Evolutionary conservation across 2,797 vertebrate genomes (phyloP).

Genomic region (Tympanoctomys barrerae): DNA sequence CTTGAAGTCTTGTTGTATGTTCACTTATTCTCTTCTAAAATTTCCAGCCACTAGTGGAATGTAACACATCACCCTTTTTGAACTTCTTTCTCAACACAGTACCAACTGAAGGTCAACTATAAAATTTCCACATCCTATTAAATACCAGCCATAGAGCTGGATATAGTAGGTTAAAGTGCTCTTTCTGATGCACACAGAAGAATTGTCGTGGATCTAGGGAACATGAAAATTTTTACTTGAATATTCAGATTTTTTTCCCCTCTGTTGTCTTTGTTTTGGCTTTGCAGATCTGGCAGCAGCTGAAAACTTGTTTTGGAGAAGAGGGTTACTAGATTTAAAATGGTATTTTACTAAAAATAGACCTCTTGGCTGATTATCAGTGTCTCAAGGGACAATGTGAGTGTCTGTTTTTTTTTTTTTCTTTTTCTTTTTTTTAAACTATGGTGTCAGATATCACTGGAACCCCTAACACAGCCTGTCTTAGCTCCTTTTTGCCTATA

Average conservation of each 20-base stretch:
- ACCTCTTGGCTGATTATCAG: constrained; percentile 53
- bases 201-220: neutral
- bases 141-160: constrained; percentile 73
- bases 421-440: neutral
- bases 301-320: constrained; percentile 68
- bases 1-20: constrained; percentile 61
- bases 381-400: constrained; percentile 70
- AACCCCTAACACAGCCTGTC: neutral
- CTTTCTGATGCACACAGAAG: constrained; percentile 31
- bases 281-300: constrained; percentile 59
- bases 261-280: constrained; percentile 55
- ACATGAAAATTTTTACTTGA: constrained; percentile 35
- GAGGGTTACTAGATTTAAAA: constrained; percentile 74
- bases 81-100: constrained; percentile 64
- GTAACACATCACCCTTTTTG: constrained; percentile 69
- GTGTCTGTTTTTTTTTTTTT: constrained; percentile 32
- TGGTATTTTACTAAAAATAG: constrained; percentile 80
- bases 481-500: neutral
- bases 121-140: constrained; percentile 82
- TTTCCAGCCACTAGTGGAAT: constrained; percentile 76
- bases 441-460: neutral
- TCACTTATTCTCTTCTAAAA: constrained; percentile 66
- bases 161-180: constrained; percentile 77
- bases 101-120: constrained; percentile 84
- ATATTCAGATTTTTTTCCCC: neutral